phyloP scores from a whole-genome alignment of 2,888 invertebrate genomes.

The Malthinus flaveolus region DNA sequence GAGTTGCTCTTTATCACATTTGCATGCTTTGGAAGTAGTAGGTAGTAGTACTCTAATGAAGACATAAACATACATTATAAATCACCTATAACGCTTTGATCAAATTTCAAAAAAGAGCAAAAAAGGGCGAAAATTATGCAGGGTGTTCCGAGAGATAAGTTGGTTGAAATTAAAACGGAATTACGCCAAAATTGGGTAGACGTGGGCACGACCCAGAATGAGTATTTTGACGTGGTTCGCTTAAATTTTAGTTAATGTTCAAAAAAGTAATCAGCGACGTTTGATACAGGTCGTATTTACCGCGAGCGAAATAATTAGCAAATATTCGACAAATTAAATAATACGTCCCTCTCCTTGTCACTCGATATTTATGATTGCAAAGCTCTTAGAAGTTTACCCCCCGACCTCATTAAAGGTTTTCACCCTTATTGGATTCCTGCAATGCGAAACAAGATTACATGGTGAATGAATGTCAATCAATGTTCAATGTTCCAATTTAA shows the following conservation, averaged over 20 bases:
- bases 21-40: constrained; percentile 15
- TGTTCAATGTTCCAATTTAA: constrained; percentile 46
- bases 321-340: constrained; percentile 18
- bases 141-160: too few species aligned
- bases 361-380: constrained; percentile 27
- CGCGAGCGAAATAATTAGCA: constrained; percentile 12
- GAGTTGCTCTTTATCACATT: constrained; percentile 12
- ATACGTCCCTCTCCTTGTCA: constrained; percentile 10
- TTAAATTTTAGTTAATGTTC: too few species aligned
- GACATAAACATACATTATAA: not conserved
- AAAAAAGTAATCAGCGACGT: too few species aligned
- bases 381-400: constrained; percentile 21
- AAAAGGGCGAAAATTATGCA: too few species aligned
- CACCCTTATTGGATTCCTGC: constrained; percentile 44
- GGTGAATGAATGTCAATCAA: constrained; percentile 47
- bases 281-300: not conserved
- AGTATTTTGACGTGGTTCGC: too few species aligned
- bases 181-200: too few species aligned
- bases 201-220: too few species aligned
- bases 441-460: constrained; percentile 45
- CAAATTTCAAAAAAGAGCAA: too few species aligned
- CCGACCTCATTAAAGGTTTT: constrained; percentile 31
- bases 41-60: constrained; percentile 5
- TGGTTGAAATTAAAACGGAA: too few species aligned
- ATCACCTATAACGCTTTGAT: too few species aligned